Evolutionary conservation across 2,113 vertebrate species (phyloP), one percentile per base, ranked within the genome.

Genomic region (Cervus canadensis): DNA sequence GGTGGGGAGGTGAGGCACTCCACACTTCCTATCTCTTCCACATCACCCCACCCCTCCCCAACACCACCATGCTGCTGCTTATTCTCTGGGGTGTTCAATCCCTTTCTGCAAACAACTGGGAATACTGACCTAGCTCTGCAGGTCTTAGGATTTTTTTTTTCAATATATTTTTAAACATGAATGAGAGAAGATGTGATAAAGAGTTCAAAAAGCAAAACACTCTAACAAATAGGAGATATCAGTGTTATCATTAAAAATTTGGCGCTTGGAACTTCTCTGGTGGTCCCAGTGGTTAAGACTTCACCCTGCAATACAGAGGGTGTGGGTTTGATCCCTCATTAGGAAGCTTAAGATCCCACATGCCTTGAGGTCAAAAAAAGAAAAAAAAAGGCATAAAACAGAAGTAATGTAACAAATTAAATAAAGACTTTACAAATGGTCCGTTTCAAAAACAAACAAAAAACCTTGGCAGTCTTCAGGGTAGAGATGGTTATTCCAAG

Each of bases 21-120:
- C 0, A 10, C 2, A 15, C 71, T 19, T 40, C 74, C 74, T 40
- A 15, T 26, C 6, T 85, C 67, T 54, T 48, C 62, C 25, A 10
- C 43, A 5, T 7, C 21, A 3, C 30, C 33, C 33, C 3, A 23
- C n/a, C 19, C 19, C 19, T 71, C 4, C 12, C 17, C 3, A 0
- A 13, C 6, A 6, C 36, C 33, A 52, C 5, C 10, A 6, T 0
- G 9, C 6, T 59, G 4, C 43, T 11, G 2, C 36, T 76, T 14
- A 15, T 26, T 43, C 48, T 76, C 56, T 50, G 8, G 15, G 9
- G 40, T 5, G 1, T 28, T 67, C 30, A 7, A 1, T 21, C 25
- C n/a, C 21, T 74, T 60, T 62, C 57, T 54, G 57, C 57, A 71
- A 79, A 56, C 50, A 88, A 2, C 25, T 33, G 30, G 6, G 21